These are phyloP conservation scores for Oceanodroma leucorhoa DNA, from an alignment of 2,797 vertebrate genomes.

Conservation along the genomic window DNA sequence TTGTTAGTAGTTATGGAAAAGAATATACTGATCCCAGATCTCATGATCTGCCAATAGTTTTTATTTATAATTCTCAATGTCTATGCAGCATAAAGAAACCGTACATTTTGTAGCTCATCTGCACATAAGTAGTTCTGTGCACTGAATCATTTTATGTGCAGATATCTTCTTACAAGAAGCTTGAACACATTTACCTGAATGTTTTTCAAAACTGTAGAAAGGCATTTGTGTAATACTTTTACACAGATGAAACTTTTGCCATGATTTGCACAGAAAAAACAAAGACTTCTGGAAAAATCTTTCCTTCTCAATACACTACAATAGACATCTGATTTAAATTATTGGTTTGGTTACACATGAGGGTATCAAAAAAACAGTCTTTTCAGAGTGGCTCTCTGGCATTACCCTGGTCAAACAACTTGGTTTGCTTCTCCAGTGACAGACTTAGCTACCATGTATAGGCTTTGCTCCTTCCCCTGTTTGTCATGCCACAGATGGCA, in stretches of 20 bases:
- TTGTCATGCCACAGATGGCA: neutral
- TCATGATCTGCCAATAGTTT: neutral
- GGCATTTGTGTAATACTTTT: neutral
- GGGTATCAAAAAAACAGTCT: neutral
- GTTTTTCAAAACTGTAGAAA: neutral
- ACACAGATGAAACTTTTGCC: neutral
- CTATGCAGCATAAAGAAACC: neutral
- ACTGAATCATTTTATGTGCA: neutral
- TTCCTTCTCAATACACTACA: neutral
- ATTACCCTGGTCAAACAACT: neutral
- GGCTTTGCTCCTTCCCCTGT: neutral
- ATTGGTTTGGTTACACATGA: neutral
- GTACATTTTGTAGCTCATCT: neutral
- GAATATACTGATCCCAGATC: neutral
- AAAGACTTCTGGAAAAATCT: neutral
- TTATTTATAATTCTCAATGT: neutral
- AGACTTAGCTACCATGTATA: neutral
- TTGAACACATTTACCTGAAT: neutral
- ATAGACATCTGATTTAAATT: neutral
- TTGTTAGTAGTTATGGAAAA: conserved; percentile 3
- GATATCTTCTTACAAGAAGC: neutral
- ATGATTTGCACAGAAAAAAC: neutral
- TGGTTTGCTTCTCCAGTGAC: neutral
- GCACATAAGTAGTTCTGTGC: neutral
- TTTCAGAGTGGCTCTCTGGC: neutral